These are phyloP conservation scores for Campylorhamphus procurvoides DNA, from an alignment of 2,113 vertebrate genomes.

Conservation along the genomic window DNA sequence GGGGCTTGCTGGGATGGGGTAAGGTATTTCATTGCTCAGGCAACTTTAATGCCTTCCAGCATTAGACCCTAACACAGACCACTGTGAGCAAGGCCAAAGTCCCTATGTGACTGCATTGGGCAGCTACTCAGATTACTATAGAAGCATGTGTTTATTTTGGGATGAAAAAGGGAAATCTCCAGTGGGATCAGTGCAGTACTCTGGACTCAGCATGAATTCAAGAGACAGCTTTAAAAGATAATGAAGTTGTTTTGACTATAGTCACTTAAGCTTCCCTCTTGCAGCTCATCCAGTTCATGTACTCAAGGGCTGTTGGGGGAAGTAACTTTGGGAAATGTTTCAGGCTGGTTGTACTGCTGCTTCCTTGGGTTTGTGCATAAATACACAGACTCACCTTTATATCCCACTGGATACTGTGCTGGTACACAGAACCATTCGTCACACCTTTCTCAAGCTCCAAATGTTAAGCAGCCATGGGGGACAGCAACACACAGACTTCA, in stretches of 20 bases:
- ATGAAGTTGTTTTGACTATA: neutral
- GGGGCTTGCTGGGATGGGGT: neutral
- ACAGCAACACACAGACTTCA: neutral
- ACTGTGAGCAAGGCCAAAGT: neutral
- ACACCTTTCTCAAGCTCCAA: neutral
- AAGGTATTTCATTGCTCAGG: neutral
- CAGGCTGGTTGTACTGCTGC: accelerated
- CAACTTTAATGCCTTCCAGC: neutral
- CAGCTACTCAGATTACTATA: neutral
- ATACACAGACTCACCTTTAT: neutral
- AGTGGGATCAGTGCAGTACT: neutral
- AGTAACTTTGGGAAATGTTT: neutral
- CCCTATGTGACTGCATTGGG: neutral
- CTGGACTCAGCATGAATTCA: neutral
- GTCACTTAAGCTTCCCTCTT: neutral
- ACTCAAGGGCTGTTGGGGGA: neutral
- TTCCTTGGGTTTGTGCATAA: neutral
- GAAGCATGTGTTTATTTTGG: conserved; percentile 32
- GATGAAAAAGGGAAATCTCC: conserved; percentile 14
- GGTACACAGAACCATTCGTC: neutral
- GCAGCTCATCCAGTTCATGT: neutral
- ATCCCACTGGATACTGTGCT: neutral
- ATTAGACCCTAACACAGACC: neutral
- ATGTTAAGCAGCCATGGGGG: neutral
- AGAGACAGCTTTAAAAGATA: neutral